Evolutionary conservation across 1,140 invertebrate species (phyloP).

Genomic region (Potamilus streckersoni): DNA sequence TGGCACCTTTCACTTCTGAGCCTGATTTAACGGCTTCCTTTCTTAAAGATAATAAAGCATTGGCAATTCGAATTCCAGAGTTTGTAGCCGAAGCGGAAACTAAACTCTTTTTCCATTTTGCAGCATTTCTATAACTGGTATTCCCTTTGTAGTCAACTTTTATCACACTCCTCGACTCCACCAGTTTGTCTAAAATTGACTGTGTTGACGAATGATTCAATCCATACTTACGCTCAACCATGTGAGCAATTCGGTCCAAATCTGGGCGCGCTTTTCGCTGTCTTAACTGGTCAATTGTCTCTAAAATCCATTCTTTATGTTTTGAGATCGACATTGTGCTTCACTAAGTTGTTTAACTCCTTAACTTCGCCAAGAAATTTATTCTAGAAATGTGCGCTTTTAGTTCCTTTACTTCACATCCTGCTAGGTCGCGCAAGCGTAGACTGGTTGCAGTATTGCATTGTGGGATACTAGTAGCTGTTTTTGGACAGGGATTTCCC

Average conservation of each 20-base stretch:
- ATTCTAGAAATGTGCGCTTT: too few species aligned
- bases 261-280: slow-evolving; percentile 85
- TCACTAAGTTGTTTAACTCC: too few species aligned
- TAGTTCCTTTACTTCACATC: too few species aligned
- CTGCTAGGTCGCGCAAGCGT: too few species aligned
- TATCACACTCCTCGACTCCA: slow-evolving; percentile 81
- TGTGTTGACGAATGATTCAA: slow-evolving; percentile 80
- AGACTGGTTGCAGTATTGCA: too few species aligned
- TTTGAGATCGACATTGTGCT: slow-evolving; percentile 29
- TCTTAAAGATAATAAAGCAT: too few species aligned
- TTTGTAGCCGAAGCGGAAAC: not conserved
- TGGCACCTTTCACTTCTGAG: slow-evolving; percentile 24
- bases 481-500: too few species aligned
- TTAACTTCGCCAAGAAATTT: too few species aligned
- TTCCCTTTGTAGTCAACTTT: slow-evolving; percentile 90
- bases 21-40: slow-evolving; percentile 29
- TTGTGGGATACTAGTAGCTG: too few species aligned
- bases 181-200: slow-evolving; percentile 79
- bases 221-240: slow-evolving; percentile 79
- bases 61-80: too few species aligned
- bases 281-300: slow-evolving; percentile 86
- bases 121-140: slow-evolving; percentile 84
- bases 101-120: slow-evolving; percentile 64
- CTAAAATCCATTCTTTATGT: slow-evolving; percentile 81
- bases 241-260: slow-evolving; percentile 84